Conservation (phyloP, 1,140 invertebrate species). For the Sogatella furcifera region DNA sequence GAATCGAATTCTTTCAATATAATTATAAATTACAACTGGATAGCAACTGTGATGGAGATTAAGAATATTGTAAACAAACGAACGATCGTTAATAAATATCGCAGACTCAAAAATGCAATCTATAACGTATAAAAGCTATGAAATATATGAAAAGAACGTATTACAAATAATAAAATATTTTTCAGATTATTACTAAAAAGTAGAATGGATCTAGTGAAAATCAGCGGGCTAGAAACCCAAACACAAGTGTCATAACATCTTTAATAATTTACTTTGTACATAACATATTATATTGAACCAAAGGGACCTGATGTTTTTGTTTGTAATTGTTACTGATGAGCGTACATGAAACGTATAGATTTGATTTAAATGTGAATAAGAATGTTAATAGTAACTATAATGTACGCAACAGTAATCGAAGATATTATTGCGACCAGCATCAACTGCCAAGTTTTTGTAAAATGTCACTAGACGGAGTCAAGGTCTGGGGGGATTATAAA, state of each 20-base stretch:
- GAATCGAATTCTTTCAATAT: no score
- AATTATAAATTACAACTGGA: no score
- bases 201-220: no score
- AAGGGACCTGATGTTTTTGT: conserved; percentile 14
- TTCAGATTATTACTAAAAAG: no score
- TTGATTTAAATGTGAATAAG: background rate
- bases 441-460: conserved; percentile 17
- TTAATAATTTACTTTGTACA: conserved; percentile 4
- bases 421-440: conserved; percentile 13
- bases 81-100: no score
- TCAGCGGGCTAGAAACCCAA: background rate
- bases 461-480: conserved; percentile 9
- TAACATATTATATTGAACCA: conserved; percentile 8
- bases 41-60: no score
- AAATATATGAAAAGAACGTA: no score
- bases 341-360: background rate
- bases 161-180: no score
- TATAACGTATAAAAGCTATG: no score
- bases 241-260: no score
- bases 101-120: no score
- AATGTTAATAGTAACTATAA: background rate
- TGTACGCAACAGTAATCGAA: conserved; percentile 12
- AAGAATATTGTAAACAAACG: no score
- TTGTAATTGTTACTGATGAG: conserved; percentile 8
- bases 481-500: conserved; percentile 2